Conservation (phyloP, 2,888 invertebrate species). For the Diadromus collaris region DNA sequence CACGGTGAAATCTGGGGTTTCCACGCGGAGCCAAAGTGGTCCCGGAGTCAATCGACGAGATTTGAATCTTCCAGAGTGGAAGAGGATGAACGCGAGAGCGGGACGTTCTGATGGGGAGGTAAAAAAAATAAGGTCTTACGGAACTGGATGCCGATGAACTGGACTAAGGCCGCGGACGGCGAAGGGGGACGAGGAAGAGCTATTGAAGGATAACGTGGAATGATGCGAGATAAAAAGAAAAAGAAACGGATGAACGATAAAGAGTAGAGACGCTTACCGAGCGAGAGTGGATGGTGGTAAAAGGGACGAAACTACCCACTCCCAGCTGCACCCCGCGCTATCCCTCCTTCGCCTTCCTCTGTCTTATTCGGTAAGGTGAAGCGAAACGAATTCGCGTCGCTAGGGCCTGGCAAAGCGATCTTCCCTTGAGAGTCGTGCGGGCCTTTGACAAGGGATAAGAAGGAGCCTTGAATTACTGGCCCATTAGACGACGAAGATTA, state of each 20-base stretch:
- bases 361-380: constrained; percentile 36
- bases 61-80: constrained; percentile 65
- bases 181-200: constrained; percentile 20
- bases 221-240: constrained; percentile 31
- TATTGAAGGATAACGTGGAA: constrained; percentile 35
- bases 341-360: constrained; percentile 1
- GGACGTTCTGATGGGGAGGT: constrained; percentile 42
- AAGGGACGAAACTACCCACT: constrained; percentile 33
- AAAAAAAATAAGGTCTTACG: constrained; percentile 30
- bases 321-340: background rate
- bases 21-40: constrained; percentile 63
- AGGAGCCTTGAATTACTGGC: constrained; percentile 65
- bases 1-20: constrained; percentile 38
- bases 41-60: constrained; percentile 67
- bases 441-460: constrained; percentile 59
- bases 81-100: constrained; percentile 44
- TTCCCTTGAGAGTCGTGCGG: background rate
- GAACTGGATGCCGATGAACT: constrained; percentile 29
- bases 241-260: constrained; percentile 27
- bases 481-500: constrained; percentile 67
- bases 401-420: constrained; percentile 22
- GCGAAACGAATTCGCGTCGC: constrained; percentile 60
- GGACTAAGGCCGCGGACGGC: constrained; percentile 35
- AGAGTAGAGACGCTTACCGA: constrained; percentile 54
- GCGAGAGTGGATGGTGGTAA: constrained; percentile 42